Percentiles rank a stretch among this genome's conserved stretches.
Evolutionary conservation across 2,888 invertebrate genomes (phyloP).

Genomic region (Trichopria drosophilae): DNA sequence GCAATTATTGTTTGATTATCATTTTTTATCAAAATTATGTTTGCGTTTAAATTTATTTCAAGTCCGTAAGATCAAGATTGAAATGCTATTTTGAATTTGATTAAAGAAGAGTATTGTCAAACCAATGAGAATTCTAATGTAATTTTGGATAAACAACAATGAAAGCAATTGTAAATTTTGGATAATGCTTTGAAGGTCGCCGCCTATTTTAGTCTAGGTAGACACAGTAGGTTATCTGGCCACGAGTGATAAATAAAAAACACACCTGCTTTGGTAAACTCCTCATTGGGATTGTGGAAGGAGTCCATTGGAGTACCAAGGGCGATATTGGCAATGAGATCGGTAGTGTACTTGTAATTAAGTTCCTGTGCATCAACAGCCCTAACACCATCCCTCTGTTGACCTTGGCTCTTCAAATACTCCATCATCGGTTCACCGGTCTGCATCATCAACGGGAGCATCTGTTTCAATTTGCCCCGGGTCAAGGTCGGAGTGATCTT

Average conservation of each 20-base stretch:
- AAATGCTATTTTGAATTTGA: too few species aligned
- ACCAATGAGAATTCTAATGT: too few species aligned
- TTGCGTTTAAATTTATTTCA: too few species aligned
- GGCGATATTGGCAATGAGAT: constrained; percentile 47
- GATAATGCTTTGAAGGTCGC: too few species aligned
- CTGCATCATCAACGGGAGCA: constrained; percentile 60
- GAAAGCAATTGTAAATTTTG: too few species aligned
- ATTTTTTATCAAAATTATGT: too few species aligned
- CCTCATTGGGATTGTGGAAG: constrained; percentile 44
- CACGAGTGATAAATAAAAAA: constrained; percentile 10
- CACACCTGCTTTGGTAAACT: constrained; percentile 45
- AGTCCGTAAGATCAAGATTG: too few species aligned
- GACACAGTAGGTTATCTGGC: too few species aligned
- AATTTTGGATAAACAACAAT: too few species aligned
- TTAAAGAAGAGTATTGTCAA: too few species aligned
- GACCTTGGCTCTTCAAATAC: constrained; percentile 35
- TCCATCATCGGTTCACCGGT: constrained; percentile 51
- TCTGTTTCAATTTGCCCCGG: constrained; percentile 62
- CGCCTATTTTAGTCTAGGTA: too few species aligned
- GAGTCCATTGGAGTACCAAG: constrained; percentile 47
- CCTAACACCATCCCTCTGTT: constrained; percentile 30
- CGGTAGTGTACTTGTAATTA: constrained; percentile 49
- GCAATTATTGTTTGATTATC: too few species aligned
- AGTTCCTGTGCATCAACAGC: constrained; percentile 48
- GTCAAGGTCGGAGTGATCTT: constrained; percentile 63